Percentiles rank a stretch among this genome's conserved stretches.
Evolutionary conservation across 2,888 invertebrate genomes (phyloP).

Genomic region (Agriopis aurantiaria): DNA sequence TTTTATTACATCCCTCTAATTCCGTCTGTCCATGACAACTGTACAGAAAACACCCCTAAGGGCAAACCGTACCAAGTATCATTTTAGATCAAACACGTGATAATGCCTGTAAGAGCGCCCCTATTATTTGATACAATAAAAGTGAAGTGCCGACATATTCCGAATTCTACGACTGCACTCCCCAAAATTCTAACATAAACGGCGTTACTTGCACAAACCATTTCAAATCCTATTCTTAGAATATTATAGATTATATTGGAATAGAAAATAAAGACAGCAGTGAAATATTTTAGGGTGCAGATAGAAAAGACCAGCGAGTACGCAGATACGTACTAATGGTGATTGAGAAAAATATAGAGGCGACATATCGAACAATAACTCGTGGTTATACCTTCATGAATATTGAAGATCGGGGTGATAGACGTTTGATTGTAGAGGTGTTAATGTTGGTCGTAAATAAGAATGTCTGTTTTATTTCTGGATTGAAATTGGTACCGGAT

Average conservation of each 20-base stretch:
- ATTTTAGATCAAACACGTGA: slow-evolving; percentile 87
- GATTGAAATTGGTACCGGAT: slow-evolving; percentile 40
- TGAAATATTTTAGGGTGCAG: slow-evolving; percentile 70
- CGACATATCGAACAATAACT: slow-evolving; percentile 74
- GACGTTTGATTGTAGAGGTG: slow-evolving; percentile 73
- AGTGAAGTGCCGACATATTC: slow-evolving; percentile 86
- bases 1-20: slow-evolving; percentile 43
- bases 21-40: slow-evolving; percentile 51
- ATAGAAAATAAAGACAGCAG: slow-evolving; percentile 46
- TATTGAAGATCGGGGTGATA: slow-evolving; percentile 82
- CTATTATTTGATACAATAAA: slow-evolving; percentile 87
- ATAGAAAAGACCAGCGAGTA: slow-evolving; percentile 72
- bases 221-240: slow-evolving; percentile 41
- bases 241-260: slow-evolving; percentile 49
- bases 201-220: slow-evolving; percentile 42
- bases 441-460: slow-evolving; percentile 70
- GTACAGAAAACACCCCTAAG: slow-evolving; percentile 65
- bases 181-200: slow-evolving; percentile 61
- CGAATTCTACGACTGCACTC: slow-evolving; percentile 79
- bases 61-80: slow-evolving; percentile 77
- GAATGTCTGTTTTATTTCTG: slow-evolving; percentile 56
- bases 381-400: slow-evolving; percentile 84
- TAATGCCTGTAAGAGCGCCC: slow-evolving; percentile 85
- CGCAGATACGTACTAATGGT: slow-evolving; percentile 84
- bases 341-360: slow-evolving; percentile 85